Evolutionary conservation across 2,888 invertebrate genomes (phyloP), one percentile per base, ranked within the genome.

Genomic region (Erpobdella octoculata): DNA sequence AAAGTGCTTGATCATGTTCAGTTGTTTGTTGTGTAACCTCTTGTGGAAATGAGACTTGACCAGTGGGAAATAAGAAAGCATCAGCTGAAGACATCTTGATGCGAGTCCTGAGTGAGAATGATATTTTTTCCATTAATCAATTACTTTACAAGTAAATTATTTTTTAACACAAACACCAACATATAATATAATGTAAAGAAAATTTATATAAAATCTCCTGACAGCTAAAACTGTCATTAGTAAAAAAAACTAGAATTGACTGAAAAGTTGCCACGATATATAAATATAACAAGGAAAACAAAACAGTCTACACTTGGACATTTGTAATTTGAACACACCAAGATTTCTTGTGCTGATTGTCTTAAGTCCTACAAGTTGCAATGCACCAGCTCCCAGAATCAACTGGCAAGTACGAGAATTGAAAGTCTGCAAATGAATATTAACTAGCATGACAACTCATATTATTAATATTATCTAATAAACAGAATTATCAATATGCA

Each of bases 301-400:
- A 12, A 41, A 41, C 46, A 41, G n/a, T 41, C 12, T n/a, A 41
- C 18, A 41, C 18, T 41, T 12, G 12, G 12, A 41, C 18, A 18
- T 12, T 18, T 41, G 18, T 18, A 12, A 12, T 18, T 59, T 76
- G 74, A 75, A n/a, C n/a, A n/a, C n/a, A 85, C 85, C 94, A 78
- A 98, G 86, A 85, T 96, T 95, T 41, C 91, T 91, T 78, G 92
- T 94, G 4, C 95, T 93, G 72, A 83, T 83, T 61, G 82, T 83
- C 76, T 84, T 85, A 62, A 86, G 78, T 0, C 96, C 96, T 46
- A 94, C 94, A 75, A 93, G 89, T 80, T 92, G 91, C 80, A 97
- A 88, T 6, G 98, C 97, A 59, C 96, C 96, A 53, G 96, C 97
- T 59, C 96, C 97, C 71, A 98, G 86, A 71, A 98, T 92, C 77